A percentile compares a stretch with the other conserved stretches of the same genome.
phyloP scores from a whole-genome alignment of 2,888 invertebrate genomes.

The Saturnia japonica region DNA sequence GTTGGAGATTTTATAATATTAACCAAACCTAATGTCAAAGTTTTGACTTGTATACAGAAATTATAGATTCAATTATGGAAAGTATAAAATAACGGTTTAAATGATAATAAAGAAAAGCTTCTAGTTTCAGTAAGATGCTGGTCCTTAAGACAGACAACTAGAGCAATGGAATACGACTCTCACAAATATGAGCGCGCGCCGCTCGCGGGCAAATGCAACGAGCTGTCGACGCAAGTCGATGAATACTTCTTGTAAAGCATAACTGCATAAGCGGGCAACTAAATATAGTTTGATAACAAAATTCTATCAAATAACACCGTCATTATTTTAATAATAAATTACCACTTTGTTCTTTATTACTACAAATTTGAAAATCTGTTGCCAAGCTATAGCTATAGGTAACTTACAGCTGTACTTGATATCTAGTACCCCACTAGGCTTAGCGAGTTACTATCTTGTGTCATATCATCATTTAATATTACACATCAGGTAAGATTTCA shows the following conservation, averaged over 20 bases:
- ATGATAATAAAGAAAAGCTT: not conserved
- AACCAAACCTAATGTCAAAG: no score
- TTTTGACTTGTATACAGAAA: no score
- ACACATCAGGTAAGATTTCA: no score
- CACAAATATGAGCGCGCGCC: slow-evolving; percentile 50
- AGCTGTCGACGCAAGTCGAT: slow-evolving; percentile 65
- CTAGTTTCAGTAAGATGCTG: not conserved
- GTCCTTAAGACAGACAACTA: slow-evolving; percentile 33
- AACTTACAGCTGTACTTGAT: no score
- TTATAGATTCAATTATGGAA: no score
- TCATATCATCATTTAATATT: no score
- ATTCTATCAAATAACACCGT: not conserved
- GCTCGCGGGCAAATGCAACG: slow-evolving; percentile 64
- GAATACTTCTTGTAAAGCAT: slow-evolving; percentile 43
- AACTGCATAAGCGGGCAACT: slow-evolving; percentile 27
- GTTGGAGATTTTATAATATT: no score
- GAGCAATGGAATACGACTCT: slow-evolving; percentile 58
- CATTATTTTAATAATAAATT: not conserved
- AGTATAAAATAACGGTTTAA: not conserved
- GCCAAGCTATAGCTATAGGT: no score
- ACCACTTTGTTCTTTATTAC: not conserved
- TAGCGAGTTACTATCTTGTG: no score
- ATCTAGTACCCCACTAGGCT: no score
- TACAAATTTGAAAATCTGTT: not conserved
- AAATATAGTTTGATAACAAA: not conserved